phyloP scores from a whole-genome alignment of 2,113 vertebrate species.

The Calidris pygmaea region DNA sequence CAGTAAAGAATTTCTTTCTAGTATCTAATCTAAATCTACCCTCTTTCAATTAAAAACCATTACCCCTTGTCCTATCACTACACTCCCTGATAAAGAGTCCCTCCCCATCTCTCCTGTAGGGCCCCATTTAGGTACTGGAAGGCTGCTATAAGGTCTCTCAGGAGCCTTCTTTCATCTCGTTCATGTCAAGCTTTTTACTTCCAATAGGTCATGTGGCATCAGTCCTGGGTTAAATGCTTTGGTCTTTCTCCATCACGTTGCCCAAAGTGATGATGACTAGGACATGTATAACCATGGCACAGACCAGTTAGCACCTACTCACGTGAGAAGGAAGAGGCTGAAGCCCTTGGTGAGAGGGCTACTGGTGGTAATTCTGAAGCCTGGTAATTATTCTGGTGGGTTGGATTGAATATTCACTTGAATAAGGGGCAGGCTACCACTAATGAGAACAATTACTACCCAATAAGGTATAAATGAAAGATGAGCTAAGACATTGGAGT shows the following conservation, averaged over 20 bases:
- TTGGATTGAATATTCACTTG: neutral
- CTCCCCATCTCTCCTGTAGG: too few relatives aligned
- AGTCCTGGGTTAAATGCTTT: neutral
- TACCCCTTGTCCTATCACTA: too few relatives aligned
- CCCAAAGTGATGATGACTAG: neutral
- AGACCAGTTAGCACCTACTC: neutral
- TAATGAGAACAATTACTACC: neutral
- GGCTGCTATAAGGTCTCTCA: too few relatives aligned
- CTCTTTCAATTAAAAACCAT: too few relatives aligned
- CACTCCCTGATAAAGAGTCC: too few relatives aligned
- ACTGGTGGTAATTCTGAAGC: neutral
- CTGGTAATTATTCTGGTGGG: neutral
- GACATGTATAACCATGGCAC: accelerated
- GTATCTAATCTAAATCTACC: too few relatives aligned
- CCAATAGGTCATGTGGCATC: neutral
- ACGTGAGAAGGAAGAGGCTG: neutral
- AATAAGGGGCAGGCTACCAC: neutral
- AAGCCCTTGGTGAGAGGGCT: accelerated
- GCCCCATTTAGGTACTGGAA: too few relatives aligned
- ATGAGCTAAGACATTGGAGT: neutral
- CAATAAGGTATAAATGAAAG: neutral
- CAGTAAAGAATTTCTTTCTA: too few relatives aligned
- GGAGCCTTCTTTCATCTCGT: neutral
- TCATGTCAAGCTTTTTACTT: neutral
- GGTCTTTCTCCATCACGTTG: neutral